Evolutionary conservation across 1,140 invertebrate genomes (phyloP), one percentile per base, ranked within the genome.

Genomic region (Drosophila tani): DNA sequence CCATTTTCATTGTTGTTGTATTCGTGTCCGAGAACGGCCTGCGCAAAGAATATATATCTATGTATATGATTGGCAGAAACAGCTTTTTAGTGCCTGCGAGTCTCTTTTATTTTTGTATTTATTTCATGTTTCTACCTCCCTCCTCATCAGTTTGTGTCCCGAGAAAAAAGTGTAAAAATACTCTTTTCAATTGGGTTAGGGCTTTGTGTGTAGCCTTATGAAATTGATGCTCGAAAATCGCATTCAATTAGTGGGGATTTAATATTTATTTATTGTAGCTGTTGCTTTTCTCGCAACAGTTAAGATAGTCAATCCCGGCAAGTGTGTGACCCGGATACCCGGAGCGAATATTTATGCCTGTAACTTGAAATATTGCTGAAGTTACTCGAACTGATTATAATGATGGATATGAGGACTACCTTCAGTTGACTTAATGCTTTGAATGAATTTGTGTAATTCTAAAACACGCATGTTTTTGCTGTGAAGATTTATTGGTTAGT

Each of bases 171-270:
- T 63, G 45, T 63, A 81, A 76, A 79, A 86, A 78, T 75, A 60
- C 79, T 81, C 82, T 85, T 86, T 79, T 64, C 75, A 69, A 79
- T 88, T 87, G 62, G 73, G 71, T 76, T 82, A 75, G 41, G 45
- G 63, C 62, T 56, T 65, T 70, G 70, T 65, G 68, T 79, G 78
- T 84, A 80, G 77, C 80, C 80, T 88, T 87, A 78, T 88, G 84
- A 84, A 88, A 87, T 88, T 87, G 84, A 87, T 87, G 84, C 84
- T 88, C 84, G 84, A 87, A 87, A 87, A 87, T 87, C 84, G 81
- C 84, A 87, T 84, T 87, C 84, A 87, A 87, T 87, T 87, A 87
- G 84, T 87, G 76, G 68, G 80, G 84, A 87, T 87, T 87, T 87
- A 80, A 83, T 87, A 87, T 83, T 88, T 87, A 87, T 87, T 87